Evolutionary conservation across 1,140 invertebrate species (phyloP), one percentile per base, ranked within the genome.

Genomic region (Medauroidea extradentata): DNA sequence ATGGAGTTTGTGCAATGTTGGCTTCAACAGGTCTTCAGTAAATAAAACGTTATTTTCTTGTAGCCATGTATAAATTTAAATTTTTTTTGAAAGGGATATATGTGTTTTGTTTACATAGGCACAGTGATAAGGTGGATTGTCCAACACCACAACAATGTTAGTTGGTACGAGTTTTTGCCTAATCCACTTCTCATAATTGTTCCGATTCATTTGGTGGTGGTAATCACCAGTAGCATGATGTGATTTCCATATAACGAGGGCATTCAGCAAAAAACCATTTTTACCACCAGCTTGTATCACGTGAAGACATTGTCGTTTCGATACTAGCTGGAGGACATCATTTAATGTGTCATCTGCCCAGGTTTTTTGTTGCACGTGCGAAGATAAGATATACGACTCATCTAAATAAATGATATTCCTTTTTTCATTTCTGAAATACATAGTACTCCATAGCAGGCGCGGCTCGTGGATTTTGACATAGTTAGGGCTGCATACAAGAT

Each of bases 91-190:
- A 24, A 42, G 19, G n/a, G 54, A 48, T 42, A 59, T 63, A 50
- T 69, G 67, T 21, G 58, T 46, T 53, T 62, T 66, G 43, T 68
- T 54, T 24, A 27, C 21, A 61, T 70, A 63, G 23, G 58, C 61
- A 51, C 60, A 65, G 59, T 74, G 71, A 55, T 75, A 76, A 0
- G 70, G 57, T 9, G 69, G 73, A 61, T 75, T 74, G 48, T 76
- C 73, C 18, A 75, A 64, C 0, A 76, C 65, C 8, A 73, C 54
- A 25, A 74, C 64, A 18, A 53, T 61, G 23, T 66, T 61, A 13
- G 34, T 74, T 14, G 72, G 69, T 14, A 74, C 60, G 39, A 65
- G 49, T 46, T 63, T 61, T 14, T 62, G 27, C 34, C 39, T 27
- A 41, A 64, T 53, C 65, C 63, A 68, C 23, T 53, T 50, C 18